Evolutionary conservation across 2,888 invertebrate genomes (phyloP), one percentile per base, ranked within the genome.

Genomic region (Icerya purchasi): DNA sequence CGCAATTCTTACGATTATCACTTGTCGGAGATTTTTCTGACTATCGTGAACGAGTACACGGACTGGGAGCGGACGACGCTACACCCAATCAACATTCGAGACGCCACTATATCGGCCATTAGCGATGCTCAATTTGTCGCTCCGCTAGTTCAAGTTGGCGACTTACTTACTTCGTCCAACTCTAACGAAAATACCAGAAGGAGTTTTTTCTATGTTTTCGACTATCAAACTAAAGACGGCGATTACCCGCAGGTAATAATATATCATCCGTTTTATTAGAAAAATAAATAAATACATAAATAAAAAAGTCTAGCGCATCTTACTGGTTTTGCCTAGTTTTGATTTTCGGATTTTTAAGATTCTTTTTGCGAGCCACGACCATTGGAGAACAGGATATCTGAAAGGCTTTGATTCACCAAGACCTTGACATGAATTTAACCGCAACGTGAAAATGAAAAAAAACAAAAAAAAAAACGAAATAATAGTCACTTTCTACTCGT

Each of bases 91-190:
- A 89, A 87, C 69, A 86, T 87, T 5, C 77, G 89, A 63, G 90
- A 91, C 69, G 85, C 89, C 14, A 86, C 91, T 2, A 82, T 96
- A 62, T 86, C 91, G 51, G 89, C 96, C 3, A 73, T 97, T 52
- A 91, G 92, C 63, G 93, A 94, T 71, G 92, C 92, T 1, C 88
- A 91, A 70, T 92, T 89, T 69, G 88, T 92, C 49, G 92, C 93
- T 0, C 94, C 93, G 0, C 71, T 91, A 51, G 84, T 92, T 20
- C 83, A 87, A 70, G 83, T 87, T 3, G 89, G 86, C 0, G 89
- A 89, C 69, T 75, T 87, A 58, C 76, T 89, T 63, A 85, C 86
- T 86, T 65, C 84, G 10, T 84, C 66, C 58, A 20, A 62, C 62
- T 36, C 36, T 5, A 14, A 36, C 36, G 36, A 5, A 8, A 36